Conservation (phyloP, 2,797 vertebrate genomes). For the Lithobates pipiens region DNA sequence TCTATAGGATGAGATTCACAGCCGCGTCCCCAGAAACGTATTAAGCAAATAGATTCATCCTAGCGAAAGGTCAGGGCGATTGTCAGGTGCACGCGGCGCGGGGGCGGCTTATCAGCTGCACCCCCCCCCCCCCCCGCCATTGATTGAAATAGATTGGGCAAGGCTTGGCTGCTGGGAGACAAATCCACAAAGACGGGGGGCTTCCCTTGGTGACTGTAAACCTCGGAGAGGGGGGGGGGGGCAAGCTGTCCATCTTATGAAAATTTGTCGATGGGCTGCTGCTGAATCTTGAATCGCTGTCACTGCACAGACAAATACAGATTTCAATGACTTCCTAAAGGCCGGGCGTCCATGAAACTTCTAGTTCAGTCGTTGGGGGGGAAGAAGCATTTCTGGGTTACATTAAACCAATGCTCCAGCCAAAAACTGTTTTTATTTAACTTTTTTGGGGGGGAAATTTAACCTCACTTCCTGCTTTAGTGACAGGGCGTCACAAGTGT, state of each 20-base stretch:
- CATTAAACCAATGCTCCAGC: no score
- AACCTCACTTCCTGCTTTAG: no score
- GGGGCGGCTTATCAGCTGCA: conserved; percentile 14
- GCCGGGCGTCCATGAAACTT: no score
- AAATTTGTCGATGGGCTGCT: not conserved
- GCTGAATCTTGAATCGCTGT: no score
- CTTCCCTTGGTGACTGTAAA: not conserved
- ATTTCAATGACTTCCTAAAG: no score
- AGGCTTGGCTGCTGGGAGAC: conserved; percentile 18
- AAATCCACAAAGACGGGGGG: conserved; percentile 4
- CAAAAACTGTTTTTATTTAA: no score
- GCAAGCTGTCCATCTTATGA: not conserved
- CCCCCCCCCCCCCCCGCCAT: not conserved
- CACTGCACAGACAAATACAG: no score
- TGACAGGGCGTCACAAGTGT: no score
- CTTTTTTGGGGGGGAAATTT: no score
- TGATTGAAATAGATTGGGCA: conserved; percentile 36
- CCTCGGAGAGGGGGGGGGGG: not conserved
- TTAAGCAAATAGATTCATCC: conserved; percentile 29
- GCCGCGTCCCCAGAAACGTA: not conserved
- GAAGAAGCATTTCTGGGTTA: no score
- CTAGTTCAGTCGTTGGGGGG: no score
- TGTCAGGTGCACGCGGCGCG: conserved; percentile 13
- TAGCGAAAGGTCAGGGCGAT: conserved; percentile 32
- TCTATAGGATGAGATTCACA: not conserved